Percentiles rank a stretch among this genome's conserved stretches.
Evolutionary conservation across 2,113 vertebrate species (phyloP).

Genomic region (Scophthalmus maximus): DNA sequence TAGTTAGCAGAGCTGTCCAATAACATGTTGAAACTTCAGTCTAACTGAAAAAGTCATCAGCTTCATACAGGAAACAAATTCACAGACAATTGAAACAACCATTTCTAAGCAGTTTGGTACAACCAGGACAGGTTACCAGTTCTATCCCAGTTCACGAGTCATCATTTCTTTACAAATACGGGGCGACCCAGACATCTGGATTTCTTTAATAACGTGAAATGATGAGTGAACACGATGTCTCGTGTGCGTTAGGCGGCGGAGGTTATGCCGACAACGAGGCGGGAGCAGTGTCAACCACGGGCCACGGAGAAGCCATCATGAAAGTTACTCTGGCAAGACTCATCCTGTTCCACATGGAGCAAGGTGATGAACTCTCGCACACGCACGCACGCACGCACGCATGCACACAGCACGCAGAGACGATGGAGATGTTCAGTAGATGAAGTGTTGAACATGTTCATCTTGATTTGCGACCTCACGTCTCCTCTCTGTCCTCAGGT

Average conservation of each 20-base stretch:
- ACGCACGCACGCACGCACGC: not conserved
- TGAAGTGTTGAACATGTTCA: not conserved
- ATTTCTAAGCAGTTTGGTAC: too few relatives aligned
- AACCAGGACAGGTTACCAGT: too few relatives aligned
- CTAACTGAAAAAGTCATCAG: not conserved
- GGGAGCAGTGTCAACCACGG: constrained; percentile 92
- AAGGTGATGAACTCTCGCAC: constrained; percentile 83
- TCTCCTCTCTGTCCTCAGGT: constrained; percentile 79
- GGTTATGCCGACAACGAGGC: constrained; percentile 91
- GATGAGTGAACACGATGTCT: not conserved
- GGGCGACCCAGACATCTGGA: too few relatives aligned
- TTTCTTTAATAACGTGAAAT: too few relatives aligned
- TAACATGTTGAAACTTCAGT: not conserved
- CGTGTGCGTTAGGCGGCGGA: constrained; percentile 86
- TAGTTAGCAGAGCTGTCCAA: not conserved
- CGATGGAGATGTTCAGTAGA: too few relatives aligned
- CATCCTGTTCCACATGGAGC: constrained; percentile 91
- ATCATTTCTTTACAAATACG: too few relatives aligned
- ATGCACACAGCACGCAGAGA: too few relatives aligned
- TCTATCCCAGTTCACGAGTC: too few relatives aligned
- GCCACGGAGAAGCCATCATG: constrained; percentile 95
- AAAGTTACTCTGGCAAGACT: constrained; percentile 91
- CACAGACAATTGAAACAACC: too few relatives aligned
- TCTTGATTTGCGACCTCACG: not conserved
- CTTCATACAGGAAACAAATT: not conserved